Evolutionary conservation across 1,140 invertebrate genomes (phyloP).

Genomic region (Oscheius sp.): DNA sequence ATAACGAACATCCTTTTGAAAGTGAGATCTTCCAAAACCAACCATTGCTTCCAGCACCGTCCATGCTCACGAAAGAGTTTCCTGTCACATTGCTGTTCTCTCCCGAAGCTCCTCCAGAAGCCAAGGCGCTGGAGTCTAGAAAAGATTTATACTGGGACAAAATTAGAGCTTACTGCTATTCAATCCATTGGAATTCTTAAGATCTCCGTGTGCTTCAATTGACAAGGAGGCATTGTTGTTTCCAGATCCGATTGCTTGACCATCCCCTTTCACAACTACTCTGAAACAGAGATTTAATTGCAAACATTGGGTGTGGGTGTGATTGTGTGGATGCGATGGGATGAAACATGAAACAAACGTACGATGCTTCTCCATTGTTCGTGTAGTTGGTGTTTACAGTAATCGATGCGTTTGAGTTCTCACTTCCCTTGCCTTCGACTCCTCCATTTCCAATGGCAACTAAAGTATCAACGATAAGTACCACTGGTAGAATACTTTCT

Average conservation of each 20-base stretch:
- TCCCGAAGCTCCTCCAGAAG: slow-evolving; percentile 20
- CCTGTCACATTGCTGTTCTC: slow-evolving; percentile 35
- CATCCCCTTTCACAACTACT: slow-evolving; percentile 14
- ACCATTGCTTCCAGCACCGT: slow-evolving; percentile 8
- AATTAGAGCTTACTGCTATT: slow-evolving; percentile 4
- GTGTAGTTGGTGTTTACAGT: slow-evolving; percentile 32
- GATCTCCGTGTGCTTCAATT: slow-evolving; percentile 13
- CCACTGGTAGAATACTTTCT: slow-evolving; percentile 1
- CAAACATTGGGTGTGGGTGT: too few species aligned
- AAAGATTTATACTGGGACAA: background rate
- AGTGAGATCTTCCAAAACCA: too few species aligned
- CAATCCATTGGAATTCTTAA: slow-evolving; percentile 15
- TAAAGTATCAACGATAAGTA: slow-evolving; percentile 32
- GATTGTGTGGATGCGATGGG: too few species aligned
- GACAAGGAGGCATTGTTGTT: slow-evolving; percentile 20
- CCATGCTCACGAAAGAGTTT: slow-evolving; percentile 20
- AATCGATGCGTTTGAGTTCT: slow-evolving; percentile 30
- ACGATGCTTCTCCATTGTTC: slow-evolving; percentile 12
- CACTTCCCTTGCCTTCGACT: slow-evolving; percentile 25
- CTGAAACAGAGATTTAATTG: slow-evolving; percentile 2
- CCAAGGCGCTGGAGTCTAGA: slow-evolving; percentile 18
- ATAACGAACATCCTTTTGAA: too few species aligned
- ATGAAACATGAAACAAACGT: background rate
- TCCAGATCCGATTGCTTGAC: background rate
- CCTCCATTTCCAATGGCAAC: slow-evolving; percentile 39